phyloP scores from a whole-genome alignment of 2,797 vertebrate species.

The Discoglossus pictus region DNA sequence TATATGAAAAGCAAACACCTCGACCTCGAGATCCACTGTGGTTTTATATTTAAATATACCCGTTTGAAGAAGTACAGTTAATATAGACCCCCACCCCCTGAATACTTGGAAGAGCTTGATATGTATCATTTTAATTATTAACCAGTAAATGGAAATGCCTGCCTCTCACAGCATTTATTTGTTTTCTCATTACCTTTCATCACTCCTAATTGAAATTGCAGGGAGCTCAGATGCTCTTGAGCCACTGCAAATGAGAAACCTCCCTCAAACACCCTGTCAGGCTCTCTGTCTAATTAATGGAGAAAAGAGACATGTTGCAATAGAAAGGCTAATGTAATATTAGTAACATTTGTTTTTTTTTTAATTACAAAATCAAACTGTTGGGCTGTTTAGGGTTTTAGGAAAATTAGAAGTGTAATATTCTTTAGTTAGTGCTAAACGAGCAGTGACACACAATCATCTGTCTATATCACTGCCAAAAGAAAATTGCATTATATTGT shows the following conservation, averaged over 20 bases:
- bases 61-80: no score
- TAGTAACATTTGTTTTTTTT: slow-evolving; percentile 38
- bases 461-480: neutral
- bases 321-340: slow-evolving; percentile 38
- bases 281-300: slow-evolving; percentile 30
- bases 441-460: neutral
- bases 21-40: no score
- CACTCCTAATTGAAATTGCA: slow-evolving; percentile 24
- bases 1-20: no score
- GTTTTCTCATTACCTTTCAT: slow-evolving; percentile 11
- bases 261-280: slow-evolving; percentile 14
- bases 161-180: neutral
- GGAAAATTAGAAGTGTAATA: slow-evolving; percentile 15
- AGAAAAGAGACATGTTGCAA: slow-evolving; percentile 26
- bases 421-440: slow-evolving; percentile 17
- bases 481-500: neutral
- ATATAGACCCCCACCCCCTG: no score
- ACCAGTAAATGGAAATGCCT: slow-evolving; percentile 10
- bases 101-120: neutral
- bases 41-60: no score
- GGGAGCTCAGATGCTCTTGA: slow-evolving; percentile 14
- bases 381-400: slow-evolving; percentile 1
- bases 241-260: slow-evolving; percentile 29
- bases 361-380: slow-evolving; percentile 37
- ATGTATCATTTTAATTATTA: slow-evolving; percentile 27